Evolutionary conservation across 2,888 invertebrate genomes (phyloP), one percentile per base, ranked within the genome.

Genomic region (Timema podura): DNA sequence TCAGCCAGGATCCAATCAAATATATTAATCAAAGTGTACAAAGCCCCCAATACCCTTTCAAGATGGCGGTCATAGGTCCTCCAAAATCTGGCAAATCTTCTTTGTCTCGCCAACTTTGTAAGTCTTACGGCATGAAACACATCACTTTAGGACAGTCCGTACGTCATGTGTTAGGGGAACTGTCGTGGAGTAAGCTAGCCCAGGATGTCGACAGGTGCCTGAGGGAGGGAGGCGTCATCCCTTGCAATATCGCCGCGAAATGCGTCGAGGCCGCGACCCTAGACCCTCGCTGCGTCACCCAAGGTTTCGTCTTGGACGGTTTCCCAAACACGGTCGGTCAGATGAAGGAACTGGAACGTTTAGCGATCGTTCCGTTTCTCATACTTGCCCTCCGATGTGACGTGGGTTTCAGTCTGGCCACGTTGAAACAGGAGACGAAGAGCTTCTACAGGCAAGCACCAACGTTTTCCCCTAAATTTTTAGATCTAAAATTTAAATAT

Each of bases 1-100:
- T 61, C 44, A 44, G 61, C 61, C 44, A 9, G n/a, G 61, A 61
- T 45, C 61, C 61, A 6, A 61, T 61, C 61, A 61, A 45, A 45
- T 61, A 59, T 16, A 51, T 51, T 11, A 13, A n/a, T 51, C 51
- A 13, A 51, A 11, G 11, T 3, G 51, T 11, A n/a, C 11, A 51
- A 51, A n/a, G 30, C 30, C 30, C 30, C 30, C 30, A 30, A 30
- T 30, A 30, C 30, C 30, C 30, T 30, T 30, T 30, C 30, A 30
- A 30, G 30, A 30, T 57, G 57, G 57, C 57, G 5, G 57, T 57
- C 10, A 15, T 57, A 9, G 57, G 57, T 6, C 10, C 57, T 10
- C 57, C 57, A 5, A 57, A 57, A 30, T 16, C 16, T 30, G 57
- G 57, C 57, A 57, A 57, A 30, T n/a, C 57, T 15, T 16, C 57